phyloP scores from a whole-genome alignment of 2,113 vertebrate genomes.

The Vulpes lagopus region DNA sequence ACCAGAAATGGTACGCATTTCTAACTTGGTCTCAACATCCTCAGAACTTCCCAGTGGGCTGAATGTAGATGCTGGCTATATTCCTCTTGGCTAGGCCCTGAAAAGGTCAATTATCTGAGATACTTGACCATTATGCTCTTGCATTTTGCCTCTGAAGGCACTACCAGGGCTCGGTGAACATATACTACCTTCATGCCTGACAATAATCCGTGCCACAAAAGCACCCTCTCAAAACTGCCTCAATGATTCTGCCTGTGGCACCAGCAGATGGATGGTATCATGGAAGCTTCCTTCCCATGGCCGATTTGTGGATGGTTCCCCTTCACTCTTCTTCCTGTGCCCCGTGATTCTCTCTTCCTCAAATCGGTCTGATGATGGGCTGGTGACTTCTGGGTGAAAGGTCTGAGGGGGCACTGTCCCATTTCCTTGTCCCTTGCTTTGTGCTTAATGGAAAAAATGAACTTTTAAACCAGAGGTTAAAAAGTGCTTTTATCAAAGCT shows the following conservation, averaged over 20 bases:
- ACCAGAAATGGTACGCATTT: not conserved
- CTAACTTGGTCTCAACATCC: not conserved
- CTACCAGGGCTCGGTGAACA: not conserved
- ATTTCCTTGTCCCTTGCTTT: slow-evolving; percentile 64
- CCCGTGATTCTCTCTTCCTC: not conserved
- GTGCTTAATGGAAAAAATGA: slow-evolving; percentile 75
- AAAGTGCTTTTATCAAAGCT: slow-evolving; percentile 59
- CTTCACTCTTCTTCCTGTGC: fast-evolving
- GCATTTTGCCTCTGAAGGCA: not conserved
- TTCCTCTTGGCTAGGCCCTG: not conserved
- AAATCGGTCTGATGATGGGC: slow-evolving; percentile 49
- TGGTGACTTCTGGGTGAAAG: slow-evolving; percentile 62
- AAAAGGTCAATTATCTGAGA: not conserved
- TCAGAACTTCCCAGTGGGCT: not conserved
- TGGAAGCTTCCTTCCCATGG: not conserved
- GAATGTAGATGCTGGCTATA: not conserved
- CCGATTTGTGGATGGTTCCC: fast-evolving
- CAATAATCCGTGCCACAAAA: not conserved
- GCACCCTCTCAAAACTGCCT: not conserved
- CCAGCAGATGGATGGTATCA: not conserved
- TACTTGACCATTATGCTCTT: not conserved
- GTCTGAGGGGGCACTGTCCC: slow-evolving; percentile 46
- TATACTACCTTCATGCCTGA: not conserved
- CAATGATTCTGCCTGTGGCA: not conserved
- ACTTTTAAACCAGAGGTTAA: slow-evolving; percentile 69